Evolutionary conservation across 1,140 invertebrate genomes (phyloP).

Genomic region (Doryteuthis pealeii): DNA sequence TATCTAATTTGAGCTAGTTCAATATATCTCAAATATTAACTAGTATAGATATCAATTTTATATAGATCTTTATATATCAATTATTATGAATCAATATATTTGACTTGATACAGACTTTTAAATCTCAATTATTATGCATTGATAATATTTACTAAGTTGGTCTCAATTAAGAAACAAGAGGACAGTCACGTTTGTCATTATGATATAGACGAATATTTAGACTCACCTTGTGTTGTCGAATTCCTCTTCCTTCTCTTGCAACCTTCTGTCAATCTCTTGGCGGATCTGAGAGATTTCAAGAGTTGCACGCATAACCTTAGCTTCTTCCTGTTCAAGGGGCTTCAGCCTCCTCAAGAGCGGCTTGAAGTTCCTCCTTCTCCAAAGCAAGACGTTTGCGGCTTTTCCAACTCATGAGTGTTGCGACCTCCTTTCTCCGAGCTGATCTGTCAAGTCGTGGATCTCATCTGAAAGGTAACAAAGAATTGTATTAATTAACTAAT

Average conservation of each 20-base stretch:
- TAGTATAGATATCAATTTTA: too few species aligned
- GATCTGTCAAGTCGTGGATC: slow-evolving; percentile 98
- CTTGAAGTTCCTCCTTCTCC: slow-evolving; percentile 98
- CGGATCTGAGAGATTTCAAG: slow-evolving; percentile 96
- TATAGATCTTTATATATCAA: too few species aligned
- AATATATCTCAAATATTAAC: too few species aligned
- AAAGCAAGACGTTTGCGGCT: slow-evolving; percentile 95
- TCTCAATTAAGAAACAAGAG: too few species aligned
- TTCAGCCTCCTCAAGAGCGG: slow-evolving; percentile 98
- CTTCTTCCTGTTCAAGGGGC: slow-evolving; percentile 86
- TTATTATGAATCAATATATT: too few species aligned
- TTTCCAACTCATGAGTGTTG: slow-evolving; percentile 94
- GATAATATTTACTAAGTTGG: too few species aligned
- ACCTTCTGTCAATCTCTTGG: slow-evolving; percentile 96
- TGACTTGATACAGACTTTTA: too few species aligned
- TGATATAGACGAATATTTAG: too few species aligned
- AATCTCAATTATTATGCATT: too few species aligned
- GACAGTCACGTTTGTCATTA: too few species aligned
- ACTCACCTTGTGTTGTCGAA: slow-evolving; percentile 90
- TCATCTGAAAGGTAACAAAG: slow-evolving; percentile 81
- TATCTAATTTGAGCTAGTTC: too few species aligned
- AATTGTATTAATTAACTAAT: too few species aligned
- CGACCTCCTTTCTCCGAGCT: slow-evolving; percentile 95
- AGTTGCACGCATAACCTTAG: slow-evolving; percentile 83
- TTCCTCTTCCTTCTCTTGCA: slow-evolving; percentile 99